phyloP scores from a whole-genome alignment of 2,888 invertebrate genomes.

The Euclidia mi region DNA sequence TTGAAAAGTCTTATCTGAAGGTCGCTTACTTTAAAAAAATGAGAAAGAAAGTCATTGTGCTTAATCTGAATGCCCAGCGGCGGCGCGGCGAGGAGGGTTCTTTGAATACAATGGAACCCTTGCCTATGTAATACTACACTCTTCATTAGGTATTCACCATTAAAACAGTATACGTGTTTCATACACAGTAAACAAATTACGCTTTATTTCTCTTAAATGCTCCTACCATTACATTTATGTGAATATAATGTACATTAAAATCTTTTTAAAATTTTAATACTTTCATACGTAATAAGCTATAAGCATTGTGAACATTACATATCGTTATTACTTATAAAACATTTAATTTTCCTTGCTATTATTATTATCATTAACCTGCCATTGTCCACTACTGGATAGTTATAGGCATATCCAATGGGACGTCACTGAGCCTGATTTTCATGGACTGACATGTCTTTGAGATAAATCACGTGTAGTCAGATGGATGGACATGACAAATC shows the following conservation, averaged over 20 bases:
- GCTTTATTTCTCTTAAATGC: constrained; percentile 20
- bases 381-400: no score
- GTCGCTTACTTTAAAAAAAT: constrained; percentile 64
- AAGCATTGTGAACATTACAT: constrained; percentile 2
- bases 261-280: constrained; percentile 1
- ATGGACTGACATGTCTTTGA: no score
- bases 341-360: no score
- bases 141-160: constrained; percentile 56
- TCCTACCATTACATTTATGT: constrained; percentile 2
- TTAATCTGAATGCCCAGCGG: constrained; percentile 50
- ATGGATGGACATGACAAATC: no score
- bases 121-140: constrained; percentile 53
- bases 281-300: neutral
- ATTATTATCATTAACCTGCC: no score
- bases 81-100: constrained; percentile 23
- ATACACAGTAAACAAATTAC: constrained; percentile 35
- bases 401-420: no score
- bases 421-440: no score
- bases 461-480: no score
- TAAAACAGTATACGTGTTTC: constrained; percentile 31
- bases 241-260: neutral
- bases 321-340: no score
- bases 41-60: constrained; percentile 61
- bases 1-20: constrained; percentile 27
- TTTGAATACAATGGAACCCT: constrained; percentile 51